Conservation (phyloP, 2,797 vertebrate species). For the Luscinia megarhynchos region DNA sequence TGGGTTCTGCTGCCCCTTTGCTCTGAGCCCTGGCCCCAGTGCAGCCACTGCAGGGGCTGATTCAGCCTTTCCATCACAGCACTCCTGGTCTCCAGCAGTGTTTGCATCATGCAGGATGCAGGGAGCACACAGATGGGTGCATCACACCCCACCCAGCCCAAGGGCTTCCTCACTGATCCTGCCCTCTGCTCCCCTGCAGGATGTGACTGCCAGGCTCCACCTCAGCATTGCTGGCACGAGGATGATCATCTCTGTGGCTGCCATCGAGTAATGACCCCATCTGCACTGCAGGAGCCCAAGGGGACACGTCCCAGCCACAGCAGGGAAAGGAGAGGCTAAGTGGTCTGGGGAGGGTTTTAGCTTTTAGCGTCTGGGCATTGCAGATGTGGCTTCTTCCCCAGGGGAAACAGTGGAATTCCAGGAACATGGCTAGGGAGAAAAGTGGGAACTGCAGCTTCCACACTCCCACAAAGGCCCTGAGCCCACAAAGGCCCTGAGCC, state of each 20-base stretch:
- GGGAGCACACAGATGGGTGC: fast-evolving
- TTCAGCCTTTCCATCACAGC: not conserved
- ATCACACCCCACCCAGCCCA: fast-evolving
- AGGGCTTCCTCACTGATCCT: fast-evolving
- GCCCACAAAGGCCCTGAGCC: not conserved
- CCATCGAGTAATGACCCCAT: not conserved
- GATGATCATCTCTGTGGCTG: slow-evolving; percentile 38
- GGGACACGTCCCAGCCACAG: fast-evolving
- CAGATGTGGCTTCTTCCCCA: not conserved
- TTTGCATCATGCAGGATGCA: fast-evolving
- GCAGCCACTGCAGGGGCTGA: fast-evolving
- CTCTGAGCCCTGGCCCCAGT: fast-evolving
- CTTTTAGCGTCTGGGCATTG: not conserved
- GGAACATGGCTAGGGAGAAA: fast-evolving
- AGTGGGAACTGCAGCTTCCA: not conserved
- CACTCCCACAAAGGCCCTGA: not conserved
- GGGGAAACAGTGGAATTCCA: not conserved
- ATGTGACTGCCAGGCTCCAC: not conserved
- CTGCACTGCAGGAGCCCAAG: fast-evolving
- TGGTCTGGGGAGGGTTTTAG: fast-evolving
- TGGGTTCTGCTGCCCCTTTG: not conserved
- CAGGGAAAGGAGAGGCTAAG: not conserved
- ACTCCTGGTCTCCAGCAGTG: fast-evolving
- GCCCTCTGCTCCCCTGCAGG: not conserved
- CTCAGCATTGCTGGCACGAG: not conserved